Base-by-base conservation (phyloP, 2,113 vertebrate species). In the Eretmochelys imbricata region DNA sequence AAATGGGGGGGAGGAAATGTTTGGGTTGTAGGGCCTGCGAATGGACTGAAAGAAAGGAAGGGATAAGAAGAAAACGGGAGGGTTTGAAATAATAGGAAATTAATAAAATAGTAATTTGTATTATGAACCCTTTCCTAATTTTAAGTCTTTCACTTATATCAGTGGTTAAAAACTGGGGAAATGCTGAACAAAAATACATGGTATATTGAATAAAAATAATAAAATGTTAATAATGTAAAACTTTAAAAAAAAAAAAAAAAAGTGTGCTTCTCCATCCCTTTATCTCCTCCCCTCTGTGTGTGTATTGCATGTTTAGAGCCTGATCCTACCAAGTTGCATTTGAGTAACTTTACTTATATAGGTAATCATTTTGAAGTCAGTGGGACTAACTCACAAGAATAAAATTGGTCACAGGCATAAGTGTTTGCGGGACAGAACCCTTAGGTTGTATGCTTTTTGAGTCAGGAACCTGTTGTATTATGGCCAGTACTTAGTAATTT, bases 401-500 rank as follows among this genome's bases (percentile, higher is more conserved):
- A 35, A 62, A 35, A 16, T 62, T 62, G 29, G 13, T 31, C 59
- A 16, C 5, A 35, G 29, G 29, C 13, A 14, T 14, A 35, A 6
- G 6, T 62, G 59, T 62, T 27, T 62, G 13, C 59, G 17, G 59
- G 14, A 8, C 7, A 31, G 59, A 31, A 62, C 29, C 13, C 59
- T 35, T 62, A 62, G 27, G 35, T 51, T 19, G 35, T 53, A 24
- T 35, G 80, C 51, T 83, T 89, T 93, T 87, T 38, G 51, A 55
- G 17, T 90, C 20, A 19, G 49, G 51, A 16, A 72, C 69, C 11
- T 91, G 1, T 78, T 2, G 0, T 0, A 0, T 57, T 88, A 46
- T 3, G 5, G 82, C 80, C 93, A 88, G 25, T 38, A 19, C 3
- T 17, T 62, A 72, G 79, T 31, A 59, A 57, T 83, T n/a, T 59